A percentile compares a stretch with the other conserved stretches of the same genome.
Conservation (phyloP, 2,888 invertebrate species). For the Exocentrus adspersus region DNA sequence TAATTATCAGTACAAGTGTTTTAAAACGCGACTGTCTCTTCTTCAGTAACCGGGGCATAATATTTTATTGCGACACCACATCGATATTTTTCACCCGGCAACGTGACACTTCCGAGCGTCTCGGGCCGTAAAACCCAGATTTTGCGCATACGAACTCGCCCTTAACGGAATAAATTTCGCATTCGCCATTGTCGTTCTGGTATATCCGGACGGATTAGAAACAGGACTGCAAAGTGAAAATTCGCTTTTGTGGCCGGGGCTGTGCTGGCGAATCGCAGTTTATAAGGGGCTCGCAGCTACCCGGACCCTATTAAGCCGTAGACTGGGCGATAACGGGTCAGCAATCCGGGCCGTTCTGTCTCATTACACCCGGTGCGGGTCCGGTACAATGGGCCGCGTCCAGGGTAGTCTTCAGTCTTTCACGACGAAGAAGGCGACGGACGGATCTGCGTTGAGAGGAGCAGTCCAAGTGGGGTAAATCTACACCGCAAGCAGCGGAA, state of each 20-base stretch:
- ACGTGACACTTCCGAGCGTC: background rate
- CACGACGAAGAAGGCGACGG: too few relatives aligned
- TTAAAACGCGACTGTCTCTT: too few relatives aligned
- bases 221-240: conserved; percentile 56
- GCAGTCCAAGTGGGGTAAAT: conserved; percentile 33
- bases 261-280: conserved; percentile 55
- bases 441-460: conserved; percentile 23
- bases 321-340: conserved; percentile 59
- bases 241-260: conserved; percentile 54
- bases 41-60: too few relatives aligned
- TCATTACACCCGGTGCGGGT: conserved; percentile 56
- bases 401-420: conserved; percentile 13
- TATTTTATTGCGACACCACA: too few relatives aligned
- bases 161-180: conserved; percentile 43
- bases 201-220: conserved; percentile 48
- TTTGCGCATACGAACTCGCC: conserved; percentile 43
- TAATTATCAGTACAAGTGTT: too few relatives aligned
- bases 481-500: too few relatives aligned
- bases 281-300: conserved; percentile 53
- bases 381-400: conserved; percentile 47
- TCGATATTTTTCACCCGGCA: too few relatives aligned
- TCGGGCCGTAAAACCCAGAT: conserved; percentile 24
- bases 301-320: conserved; percentile 57
- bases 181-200: conserved; percentile 38
- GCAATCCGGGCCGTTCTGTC: conserved; percentile 58